phyloP scores from a whole-genome alignment of 2,888 invertebrate genomes.

The Cephus pygmeus region DNA sequence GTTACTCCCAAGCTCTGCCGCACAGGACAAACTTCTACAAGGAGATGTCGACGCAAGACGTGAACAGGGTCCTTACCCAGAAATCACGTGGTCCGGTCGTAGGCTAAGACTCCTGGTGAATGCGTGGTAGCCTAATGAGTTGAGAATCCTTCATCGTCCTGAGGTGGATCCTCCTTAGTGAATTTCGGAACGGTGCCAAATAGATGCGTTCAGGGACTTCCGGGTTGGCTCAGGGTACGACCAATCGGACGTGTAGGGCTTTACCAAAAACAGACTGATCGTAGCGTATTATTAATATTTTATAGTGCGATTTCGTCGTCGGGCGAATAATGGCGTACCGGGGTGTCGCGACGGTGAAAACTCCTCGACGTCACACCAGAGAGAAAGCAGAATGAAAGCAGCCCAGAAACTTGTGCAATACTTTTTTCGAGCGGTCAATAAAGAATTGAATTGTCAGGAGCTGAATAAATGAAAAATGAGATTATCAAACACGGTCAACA shows the following conservation, averaged over 20 bases:
- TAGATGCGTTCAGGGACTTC: constrained; percentile 13
- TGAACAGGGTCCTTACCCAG: constrained; percentile 32
- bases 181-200: constrained; percentile 47
- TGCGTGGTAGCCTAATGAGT: background rate
- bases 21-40: constrained; percentile 33
- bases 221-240: background rate
- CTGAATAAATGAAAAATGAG: background rate
- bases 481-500: background rate
- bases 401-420: constrained; percentile 5
- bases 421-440: background rate
- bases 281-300: constrained; percentile 5
- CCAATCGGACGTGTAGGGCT: constrained; percentile 6
- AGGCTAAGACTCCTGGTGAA: constrained; percentile 25
- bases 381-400: constrained; percentile 5
- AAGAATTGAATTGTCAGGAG: background rate
- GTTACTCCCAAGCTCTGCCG: background rate
- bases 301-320: background rate
- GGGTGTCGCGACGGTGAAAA: constrained; percentile 3
- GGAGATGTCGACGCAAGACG: constrained; percentile 34
- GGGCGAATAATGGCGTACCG: background rate
- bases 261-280: constrained; percentile 8
- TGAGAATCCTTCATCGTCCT: constrained; percentile 18
- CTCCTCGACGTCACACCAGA: background rate
- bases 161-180: constrained; percentile 10
- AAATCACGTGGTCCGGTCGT: constrained; percentile 27